These are phyloP conservation scores for Thymelicus lineola DNA, from an alignment of 2,888 invertebrate genomes.

Conservation along the genomic window DNA sequence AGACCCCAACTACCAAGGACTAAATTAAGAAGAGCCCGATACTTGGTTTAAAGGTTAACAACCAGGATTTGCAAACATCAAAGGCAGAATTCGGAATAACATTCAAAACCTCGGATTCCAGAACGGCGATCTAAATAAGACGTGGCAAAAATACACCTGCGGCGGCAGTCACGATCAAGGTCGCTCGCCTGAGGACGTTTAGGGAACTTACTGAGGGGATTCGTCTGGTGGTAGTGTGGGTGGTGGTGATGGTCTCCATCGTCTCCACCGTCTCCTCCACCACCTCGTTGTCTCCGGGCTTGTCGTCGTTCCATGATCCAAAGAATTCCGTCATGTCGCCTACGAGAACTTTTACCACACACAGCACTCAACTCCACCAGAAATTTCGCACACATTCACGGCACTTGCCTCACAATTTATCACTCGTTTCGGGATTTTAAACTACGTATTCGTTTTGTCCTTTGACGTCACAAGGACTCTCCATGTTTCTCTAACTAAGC, in stretches of 20 bases:
- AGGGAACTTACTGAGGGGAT: slow-evolving; percentile 65
- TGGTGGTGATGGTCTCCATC: slow-evolving; percentile 75
- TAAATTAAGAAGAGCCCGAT: slow-evolving; percentile 59
- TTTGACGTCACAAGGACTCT: slow-evolving; percentile 53
- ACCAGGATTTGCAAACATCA: slow-evolving; percentile 50
- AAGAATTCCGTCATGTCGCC: slow-evolving; percentile 79
- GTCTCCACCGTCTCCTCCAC: slow-evolving; percentile 66
- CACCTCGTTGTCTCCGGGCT: slow-evolving; percentile 55
- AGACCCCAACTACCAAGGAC: slow-evolving; percentile 65
- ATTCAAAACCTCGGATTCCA: slow-evolving; percentile 50
- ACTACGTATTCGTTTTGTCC: slow-evolving; percentile 53
- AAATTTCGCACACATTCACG: slow-evolving; percentile 71
- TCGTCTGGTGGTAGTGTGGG: slow-evolving; percentile 68
- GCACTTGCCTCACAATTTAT: slow-evolving; percentile 59
- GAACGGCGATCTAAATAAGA: slow-evolving; percentile 55
- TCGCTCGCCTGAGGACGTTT: slow-evolving; percentile 37
- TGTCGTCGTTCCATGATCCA: slow-evolving; percentile 71
- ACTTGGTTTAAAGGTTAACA: slow-evolving; percentile 48
- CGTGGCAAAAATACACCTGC: slow-evolving; percentile 60
- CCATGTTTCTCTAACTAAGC: slow-evolving; percentile 50
- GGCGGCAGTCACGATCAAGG: slow-evolving; percentile 61
- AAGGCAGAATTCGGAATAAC: slow-evolving; percentile 51
- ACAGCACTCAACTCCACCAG: slow-evolving; percentile 63
- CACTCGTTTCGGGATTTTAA: slow-evolving; percentile 48
- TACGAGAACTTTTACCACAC: slow-evolving; percentile 54